Percentiles rank a stretch among this genome's conserved stretches.
Evolutionary conservation across 1,140 invertebrate genomes (phyloP).

Genomic region (Arion vulgaris): DNA sequence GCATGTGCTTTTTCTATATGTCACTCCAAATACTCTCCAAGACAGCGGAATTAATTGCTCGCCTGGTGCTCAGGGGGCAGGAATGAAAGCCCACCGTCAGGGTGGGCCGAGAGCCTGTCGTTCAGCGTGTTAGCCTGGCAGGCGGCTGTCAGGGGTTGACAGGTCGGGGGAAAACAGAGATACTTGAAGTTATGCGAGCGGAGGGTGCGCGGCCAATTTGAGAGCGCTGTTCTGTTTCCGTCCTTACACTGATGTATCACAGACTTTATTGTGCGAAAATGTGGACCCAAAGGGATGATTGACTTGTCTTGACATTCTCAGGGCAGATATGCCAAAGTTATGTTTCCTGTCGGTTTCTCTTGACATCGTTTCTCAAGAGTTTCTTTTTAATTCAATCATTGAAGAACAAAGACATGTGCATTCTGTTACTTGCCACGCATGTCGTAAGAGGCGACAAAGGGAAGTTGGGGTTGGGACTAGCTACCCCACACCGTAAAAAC

Average conservation of each 20-base stretch:
- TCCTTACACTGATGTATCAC: not conserved
- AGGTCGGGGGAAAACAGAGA: constrained; percentile 11
- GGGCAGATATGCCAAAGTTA: too few species aligned
- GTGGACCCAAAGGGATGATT: not conserved
- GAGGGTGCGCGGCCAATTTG: constrained; percentile 2
- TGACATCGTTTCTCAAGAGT: too few species aligned
- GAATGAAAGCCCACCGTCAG: constrained; percentile 14
- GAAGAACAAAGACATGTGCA: too few species aligned
- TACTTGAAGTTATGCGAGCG: constrained; percentile 6
- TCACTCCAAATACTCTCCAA: constrained; percentile 6
- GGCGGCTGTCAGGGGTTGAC: constrained; percentile 21
- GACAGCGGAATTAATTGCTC: constrained; percentile 25
- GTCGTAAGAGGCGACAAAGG: too few species aligned
- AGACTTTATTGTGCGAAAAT: constrained; percentile 20
- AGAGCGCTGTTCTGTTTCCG: not conserved
- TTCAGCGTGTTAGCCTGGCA: constrained; percentile 13
- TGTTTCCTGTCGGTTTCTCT: too few species aligned
- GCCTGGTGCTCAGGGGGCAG: constrained; percentile 8
- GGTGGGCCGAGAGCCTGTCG: constrained; percentile 14
- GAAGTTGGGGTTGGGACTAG: too few species aligned
- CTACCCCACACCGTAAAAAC: too few species aligned
- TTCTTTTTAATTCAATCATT: too few species aligned
- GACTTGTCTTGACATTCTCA: not conserved
- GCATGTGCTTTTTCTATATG: too few species aligned
- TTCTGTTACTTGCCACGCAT: too few species aligned